Conservation (phyloP, 1,140 invertebrate species). For the Heliconius hewitsoni region DNA sequence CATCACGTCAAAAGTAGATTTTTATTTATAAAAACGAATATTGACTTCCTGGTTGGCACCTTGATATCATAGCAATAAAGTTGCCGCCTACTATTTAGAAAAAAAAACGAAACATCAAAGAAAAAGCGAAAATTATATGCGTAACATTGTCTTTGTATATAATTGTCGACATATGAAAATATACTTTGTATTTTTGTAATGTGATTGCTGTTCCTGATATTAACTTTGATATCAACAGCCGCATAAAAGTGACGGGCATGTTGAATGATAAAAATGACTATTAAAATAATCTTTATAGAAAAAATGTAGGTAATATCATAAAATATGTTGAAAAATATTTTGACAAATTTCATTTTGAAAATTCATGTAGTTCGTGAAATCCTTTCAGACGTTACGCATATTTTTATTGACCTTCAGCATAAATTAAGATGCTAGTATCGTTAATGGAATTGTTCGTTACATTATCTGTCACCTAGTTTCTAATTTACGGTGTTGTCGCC, state of each 20-base stretch:
- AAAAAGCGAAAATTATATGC: neutral
- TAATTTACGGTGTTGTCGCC: no score
- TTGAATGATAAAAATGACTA: neutral
- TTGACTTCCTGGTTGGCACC: neutral
- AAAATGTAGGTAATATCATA: neutral
- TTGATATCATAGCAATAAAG: neutral
- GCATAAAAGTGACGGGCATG: neutral
- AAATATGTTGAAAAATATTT: neutral
- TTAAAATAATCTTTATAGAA: neutral
- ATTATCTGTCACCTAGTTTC: neutral
- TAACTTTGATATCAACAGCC: neutral
- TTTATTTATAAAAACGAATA: neutral
- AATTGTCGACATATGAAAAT: neutral
- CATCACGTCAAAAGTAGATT: neutral
- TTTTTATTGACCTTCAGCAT: neutral
- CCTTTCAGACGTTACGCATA: neutral
- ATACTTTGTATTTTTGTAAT: neutral
- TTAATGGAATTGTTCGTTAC: neutral
- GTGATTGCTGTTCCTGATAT: neutral
- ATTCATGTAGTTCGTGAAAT: neutral
- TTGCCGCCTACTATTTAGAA: neutral
- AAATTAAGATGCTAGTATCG: neutral
- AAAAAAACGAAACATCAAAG: neutral
- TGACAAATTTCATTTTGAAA: neutral
- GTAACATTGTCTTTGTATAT: slow-evolving; percentile 12